Evolutionary conservation across 2,113 vertebrate species (phyloP), one percentile per base, ranked within the genome.

Genomic region (Gallinago jamesoni): DNA sequence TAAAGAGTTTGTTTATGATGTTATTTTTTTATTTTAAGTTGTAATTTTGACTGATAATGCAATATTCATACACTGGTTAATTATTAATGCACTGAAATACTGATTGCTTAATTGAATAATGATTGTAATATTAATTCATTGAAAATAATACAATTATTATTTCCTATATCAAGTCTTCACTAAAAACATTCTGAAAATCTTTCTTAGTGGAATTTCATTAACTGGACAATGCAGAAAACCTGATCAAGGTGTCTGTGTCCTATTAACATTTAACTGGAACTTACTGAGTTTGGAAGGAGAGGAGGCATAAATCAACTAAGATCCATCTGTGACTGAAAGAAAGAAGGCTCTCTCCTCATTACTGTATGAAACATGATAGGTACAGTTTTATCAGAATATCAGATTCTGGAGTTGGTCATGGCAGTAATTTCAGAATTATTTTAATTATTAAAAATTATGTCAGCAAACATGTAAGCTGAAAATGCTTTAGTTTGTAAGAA

Each of bases 401-500:
- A 75, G 50, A 45, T 24, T 88, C 86, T 28, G 19, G 15, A 90
- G 24, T 2, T 82, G 50, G 39, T 85, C 33, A 55, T 57, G 10
- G 11, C 28, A 86, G 57, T 17, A 67, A 45, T 37, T 95, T 93
- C 57, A 89, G 76, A 92, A 63, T 90, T 81, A 60, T 72, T 81
- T 87, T 90, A 85, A 43, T 64, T 73, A 89, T 92, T 93, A 66
- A 53, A 87, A 96, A 96, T 69, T 64, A 90, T 83, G 31, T 41
- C 60, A 92, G 84, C 74, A 95, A 97, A 89, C 12, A 67, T 27
- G 43, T 66, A 80, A 84, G 27, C 48, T 88, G 43, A 73, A 95
- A 96, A 94, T 88, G 23, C 18, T 80, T 85, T 89, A n/a, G 14
- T 91, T 87, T 28, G 37, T 87, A 97, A 93, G 50, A 96, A 96